These are phyloP conservation scores for Chelonia mydas DNA, from an alignment of 2,797 vertebrate species.

Conservation along the genomic window DNA sequence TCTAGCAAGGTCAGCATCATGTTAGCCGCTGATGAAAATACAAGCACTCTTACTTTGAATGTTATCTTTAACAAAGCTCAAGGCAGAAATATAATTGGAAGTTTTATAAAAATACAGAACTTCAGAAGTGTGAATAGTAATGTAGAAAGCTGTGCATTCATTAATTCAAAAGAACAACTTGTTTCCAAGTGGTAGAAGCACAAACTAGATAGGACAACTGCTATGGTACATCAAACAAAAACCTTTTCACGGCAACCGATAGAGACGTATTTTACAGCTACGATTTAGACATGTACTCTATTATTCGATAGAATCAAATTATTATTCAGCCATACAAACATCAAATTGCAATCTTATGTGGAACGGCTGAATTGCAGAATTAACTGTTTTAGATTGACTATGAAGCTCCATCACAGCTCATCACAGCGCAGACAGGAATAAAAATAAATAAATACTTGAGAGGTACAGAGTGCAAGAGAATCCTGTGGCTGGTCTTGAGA, in stretches of 20 bases:
- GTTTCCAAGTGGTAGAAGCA: neutral
- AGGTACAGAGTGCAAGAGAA: neutral
- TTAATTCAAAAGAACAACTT: slow-evolving; percentile 14
- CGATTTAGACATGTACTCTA: neutral
- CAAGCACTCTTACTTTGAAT: slow-evolving; percentile 27
- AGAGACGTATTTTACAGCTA: neutral
- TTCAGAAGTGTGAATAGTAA: neutral
- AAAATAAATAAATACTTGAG: neutral
- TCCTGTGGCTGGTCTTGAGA: neutral
- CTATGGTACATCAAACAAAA: neutral
- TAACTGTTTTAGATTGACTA: neutral
- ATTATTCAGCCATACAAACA: neutral
- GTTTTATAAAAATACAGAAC: neutral
- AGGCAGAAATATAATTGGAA: neutral
- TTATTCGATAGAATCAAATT: neutral
- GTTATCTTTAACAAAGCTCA: slow-evolving; percentile 35
- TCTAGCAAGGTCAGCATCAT: slow-evolving; percentile 31
- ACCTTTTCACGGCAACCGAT: neutral
- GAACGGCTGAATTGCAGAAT: neutral
- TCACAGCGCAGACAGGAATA: neutral
- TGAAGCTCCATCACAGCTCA: neutral
- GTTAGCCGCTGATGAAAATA: slow-evolving; percentile 32
- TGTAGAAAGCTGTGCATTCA: neutral
- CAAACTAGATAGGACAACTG: neutral
- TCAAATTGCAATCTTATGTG: neutral